Conservation (phyloP, 2,888 invertebrate genomes). For the Coremacera marginata region DNA sequence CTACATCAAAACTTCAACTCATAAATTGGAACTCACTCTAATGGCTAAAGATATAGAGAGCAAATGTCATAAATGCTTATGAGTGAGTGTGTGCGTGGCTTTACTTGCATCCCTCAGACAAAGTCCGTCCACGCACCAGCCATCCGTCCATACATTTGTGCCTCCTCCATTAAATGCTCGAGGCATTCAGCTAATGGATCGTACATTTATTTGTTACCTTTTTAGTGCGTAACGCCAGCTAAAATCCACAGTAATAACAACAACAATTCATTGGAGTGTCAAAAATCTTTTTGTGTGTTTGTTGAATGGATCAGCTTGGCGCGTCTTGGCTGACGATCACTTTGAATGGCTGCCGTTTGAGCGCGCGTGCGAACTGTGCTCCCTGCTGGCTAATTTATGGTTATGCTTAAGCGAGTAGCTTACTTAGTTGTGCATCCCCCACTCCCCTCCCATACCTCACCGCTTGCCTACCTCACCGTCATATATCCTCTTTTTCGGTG, state of each 20-base stretch:
- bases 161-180: neutral
- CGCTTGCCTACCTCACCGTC: neutral
- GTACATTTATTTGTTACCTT: slow-evolving; percentile 23
- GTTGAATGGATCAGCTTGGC: slow-evolving; percentile 7
- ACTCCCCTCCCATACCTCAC: neutral
- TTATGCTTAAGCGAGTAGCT: slow-evolving; percentile 19
- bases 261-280: slow-evolving; percentile 14
- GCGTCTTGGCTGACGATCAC: slow-evolving; percentile 4
- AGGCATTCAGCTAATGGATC: slow-evolving; percentile 28
- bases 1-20: neutral
- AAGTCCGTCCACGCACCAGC: neutral
- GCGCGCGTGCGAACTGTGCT: neutral
- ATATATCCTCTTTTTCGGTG: neutral
- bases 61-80: neutral
- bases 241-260: slow-evolving; percentile 9
- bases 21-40: neutral
- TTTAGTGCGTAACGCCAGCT: slow-evolving; percentile 12
- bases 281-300: slow-evolving; percentile 9
- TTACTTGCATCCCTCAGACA: neutral
- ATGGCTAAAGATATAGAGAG: neutral
- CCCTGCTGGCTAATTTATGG: slow-evolving; percentile 23
- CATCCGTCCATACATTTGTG: neutral
- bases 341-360: slow-evolving; percentile 18
- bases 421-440: neutral
- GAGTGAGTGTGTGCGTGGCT: neutral